Evolutionary conservation across 1,140 invertebrate genomes (phyloP).

Genomic region (Trichomalopsis sarcophagae): DNA sequence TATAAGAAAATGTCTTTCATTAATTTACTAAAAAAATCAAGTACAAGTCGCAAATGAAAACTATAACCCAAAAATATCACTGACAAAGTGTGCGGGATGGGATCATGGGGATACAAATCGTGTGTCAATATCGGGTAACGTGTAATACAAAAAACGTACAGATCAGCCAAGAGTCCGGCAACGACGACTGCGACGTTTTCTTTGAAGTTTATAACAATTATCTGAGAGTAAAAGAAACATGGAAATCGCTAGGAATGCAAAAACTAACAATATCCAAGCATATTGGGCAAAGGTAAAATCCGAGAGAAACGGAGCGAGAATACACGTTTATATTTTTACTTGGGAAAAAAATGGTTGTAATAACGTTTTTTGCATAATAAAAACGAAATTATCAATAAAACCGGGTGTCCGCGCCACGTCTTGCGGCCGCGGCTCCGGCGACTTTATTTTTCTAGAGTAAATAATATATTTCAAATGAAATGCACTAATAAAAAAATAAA

Average conservation of each 20-base stretch:
- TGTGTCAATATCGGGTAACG: background rate
- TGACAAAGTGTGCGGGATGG: background rate
- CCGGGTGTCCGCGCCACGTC: background rate
- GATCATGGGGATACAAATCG: background rate
- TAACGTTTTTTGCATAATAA: slow-evolving; percentile 59
- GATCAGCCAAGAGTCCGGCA: background rate
- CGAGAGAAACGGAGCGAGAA: background rate
- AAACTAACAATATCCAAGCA: background rate
- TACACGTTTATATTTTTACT: slow-evolving; percentile 71
- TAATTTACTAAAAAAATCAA: slow-evolving; percentile 67
- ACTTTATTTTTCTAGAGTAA: slow-evolving; percentile 71
- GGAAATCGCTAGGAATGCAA: background rate
- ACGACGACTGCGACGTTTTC: slow-evolving; percentile 24
- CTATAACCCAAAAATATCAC: background rate
- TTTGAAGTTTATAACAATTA: slow-evolving; percentile 8
- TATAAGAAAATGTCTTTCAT: slow-evolving; percentile 70
- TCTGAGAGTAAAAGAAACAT: background rate
- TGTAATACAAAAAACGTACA: background rate
- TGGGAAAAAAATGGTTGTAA: slow-evolving; percentile 61
- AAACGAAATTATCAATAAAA: slow-evolving; percentile 43
- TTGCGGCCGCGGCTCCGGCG: background rate
- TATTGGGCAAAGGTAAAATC: background rate
- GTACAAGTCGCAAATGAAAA: slow-evolving; percentile 61
- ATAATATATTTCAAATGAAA: slow-evolving; percentile 57
- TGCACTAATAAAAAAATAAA: background rate